These are phyloP conservation scores for Yponomeuta sedellus DNA, from an alignment of 2,888 invertebrate species.

Conservation along the genomic window DNA sequence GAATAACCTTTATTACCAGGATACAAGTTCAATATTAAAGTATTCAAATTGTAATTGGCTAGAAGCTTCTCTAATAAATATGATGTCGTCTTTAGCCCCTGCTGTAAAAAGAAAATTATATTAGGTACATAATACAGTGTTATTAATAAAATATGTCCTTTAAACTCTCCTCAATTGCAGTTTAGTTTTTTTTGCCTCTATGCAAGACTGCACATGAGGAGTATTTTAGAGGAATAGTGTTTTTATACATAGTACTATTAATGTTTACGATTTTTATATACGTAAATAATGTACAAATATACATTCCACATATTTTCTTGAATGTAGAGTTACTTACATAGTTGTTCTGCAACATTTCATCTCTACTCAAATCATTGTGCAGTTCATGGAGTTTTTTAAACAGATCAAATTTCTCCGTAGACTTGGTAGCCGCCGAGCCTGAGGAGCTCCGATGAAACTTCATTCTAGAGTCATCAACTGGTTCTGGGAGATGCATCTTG, in stretches of 20 bases:
- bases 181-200: too few species aligned
- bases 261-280: not conserved
- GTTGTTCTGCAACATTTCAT: slow-evolving; percentile 61
- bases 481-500: slow-evolving; percentile 69
- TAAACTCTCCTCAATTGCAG: not conserved
- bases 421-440: slow-evolving; percentile 49
- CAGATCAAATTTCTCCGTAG: slow-evolving; percentile 65
- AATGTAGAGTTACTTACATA: slow-evolving; percentile 56
- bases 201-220: too few species aligned
- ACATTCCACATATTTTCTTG: not conserved
- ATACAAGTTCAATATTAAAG: slow-evolving; percentile 92
- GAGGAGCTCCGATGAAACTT: slow-evolving; percentile 61
- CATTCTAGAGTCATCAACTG: slow-evolving; percentile 69
- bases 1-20: slow-evolving; percentile 95
- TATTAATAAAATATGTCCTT: not conserved
- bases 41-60: slow-evolving; percentile 89
- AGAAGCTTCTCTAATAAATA: slow-evolving; percentile 90
- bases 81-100: slow-evolving; percentile 79
- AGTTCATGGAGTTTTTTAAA: slow-evolving; percentile 71
- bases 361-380: slow-evolving; percentile 65
- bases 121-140: not conserved
- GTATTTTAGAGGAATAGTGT: not conserved
- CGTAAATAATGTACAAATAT: too few species aligned
- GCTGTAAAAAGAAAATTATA: slow-evolving; percentile 44
- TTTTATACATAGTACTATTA: not conserved